A percentile compares a stretch with the other conserved stretches of the same genome.
phyloP scores from a whole-genome alignment of 2,797 vertebrate species.

The Borostomias antarcticus region DNA sequence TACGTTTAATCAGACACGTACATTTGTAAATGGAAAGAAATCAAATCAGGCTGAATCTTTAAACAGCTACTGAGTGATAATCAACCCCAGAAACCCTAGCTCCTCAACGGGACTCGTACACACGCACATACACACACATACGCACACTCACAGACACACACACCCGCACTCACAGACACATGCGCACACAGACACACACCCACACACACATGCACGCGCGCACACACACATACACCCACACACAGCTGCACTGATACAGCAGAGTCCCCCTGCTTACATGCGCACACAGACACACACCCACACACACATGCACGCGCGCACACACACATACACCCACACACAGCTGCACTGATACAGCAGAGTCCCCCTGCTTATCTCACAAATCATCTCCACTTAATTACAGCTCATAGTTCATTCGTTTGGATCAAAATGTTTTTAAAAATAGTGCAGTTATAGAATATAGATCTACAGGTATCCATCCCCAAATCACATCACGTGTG shows the following conservation, averaged over 20 bases:
- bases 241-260: background rate
- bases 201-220: background rate
- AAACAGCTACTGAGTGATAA: background rate
- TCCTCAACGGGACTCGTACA: background rate
- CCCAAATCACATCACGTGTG: no score
- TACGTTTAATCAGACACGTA: background rate
- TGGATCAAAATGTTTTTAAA: background rate
- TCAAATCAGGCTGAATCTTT: background rate
- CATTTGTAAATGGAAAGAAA: background rate
- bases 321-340: background rate
- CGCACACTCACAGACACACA: background rate
- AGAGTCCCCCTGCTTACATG: background rate
- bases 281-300: background rate
- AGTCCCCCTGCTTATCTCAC: background rate
- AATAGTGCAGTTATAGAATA: background rate
- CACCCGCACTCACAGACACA: background rate
- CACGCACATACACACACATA: background rate
- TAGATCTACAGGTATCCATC: no score
- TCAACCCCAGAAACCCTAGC: background rate
- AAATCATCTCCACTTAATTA: background rate
- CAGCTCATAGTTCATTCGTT: background rate
- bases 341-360: background rate
- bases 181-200: no score
- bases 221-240: background rate
- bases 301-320: background rate